These are phyloP conservation scores for Temnothorax nylanderi DNA, from an alignment of 1,140 invertebrate species.

Conservation along the genomic window DNA sequence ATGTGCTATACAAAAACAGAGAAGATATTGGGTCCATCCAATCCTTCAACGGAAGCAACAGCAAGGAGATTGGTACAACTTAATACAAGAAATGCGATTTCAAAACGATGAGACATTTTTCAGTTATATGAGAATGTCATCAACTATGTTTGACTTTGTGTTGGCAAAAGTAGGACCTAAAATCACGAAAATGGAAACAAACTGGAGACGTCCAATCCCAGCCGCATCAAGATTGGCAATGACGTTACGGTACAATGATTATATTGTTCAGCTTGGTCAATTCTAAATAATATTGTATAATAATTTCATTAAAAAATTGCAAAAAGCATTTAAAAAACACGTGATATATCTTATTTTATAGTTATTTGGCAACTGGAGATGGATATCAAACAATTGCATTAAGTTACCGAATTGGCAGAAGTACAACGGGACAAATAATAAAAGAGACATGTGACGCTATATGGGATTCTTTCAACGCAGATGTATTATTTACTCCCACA, in stretches of 20 bases:
- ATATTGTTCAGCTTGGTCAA: too few relatives aligned
- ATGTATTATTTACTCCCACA: background rate
- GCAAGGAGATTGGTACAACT: slow-evolving; percentile 8
- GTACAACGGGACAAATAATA: background rate
- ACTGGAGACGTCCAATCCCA: background rate
- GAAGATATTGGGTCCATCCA: background rate
- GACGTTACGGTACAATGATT: background rate
- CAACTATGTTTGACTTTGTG: background rate
- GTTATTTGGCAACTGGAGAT: slow-evolving; percentile 23
- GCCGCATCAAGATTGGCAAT: slow-evolving; percentile 15
- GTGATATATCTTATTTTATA: background rate
- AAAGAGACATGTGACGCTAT: background rate
- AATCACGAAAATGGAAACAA: background rate
- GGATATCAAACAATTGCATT: background rate
- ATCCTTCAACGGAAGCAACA: background rate
- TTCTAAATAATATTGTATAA: background rate
- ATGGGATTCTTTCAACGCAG: background rate
- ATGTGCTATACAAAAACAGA: background rate
- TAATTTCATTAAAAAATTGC: background rate
- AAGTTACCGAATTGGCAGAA: background rate
- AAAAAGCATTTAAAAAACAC: too few relatives aligned
- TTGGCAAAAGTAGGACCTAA: background rate
- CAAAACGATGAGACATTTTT: background rate
- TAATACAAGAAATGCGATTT: background rate
- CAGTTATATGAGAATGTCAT: slow-evolving; percentile 6